Evolutionary conservation across 2,888 invertebrate species (phyloP).

Genomic region (Ceraclea dissimilis): DNA sequence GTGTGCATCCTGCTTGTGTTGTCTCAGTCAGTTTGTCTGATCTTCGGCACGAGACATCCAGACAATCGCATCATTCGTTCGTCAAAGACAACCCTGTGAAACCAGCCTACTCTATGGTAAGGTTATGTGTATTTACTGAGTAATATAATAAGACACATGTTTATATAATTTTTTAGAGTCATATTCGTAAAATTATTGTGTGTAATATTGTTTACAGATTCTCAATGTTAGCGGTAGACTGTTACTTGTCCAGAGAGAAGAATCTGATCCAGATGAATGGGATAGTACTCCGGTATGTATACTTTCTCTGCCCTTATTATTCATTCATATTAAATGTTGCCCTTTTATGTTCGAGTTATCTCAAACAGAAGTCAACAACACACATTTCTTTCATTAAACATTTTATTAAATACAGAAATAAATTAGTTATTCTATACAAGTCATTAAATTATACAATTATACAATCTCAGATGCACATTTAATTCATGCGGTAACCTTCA

Average conservation of each 20-base stretch:
- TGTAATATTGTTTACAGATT: conserved; percentile 40
- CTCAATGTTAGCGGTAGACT: conserved; percentile 94
- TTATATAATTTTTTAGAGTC: neutral
- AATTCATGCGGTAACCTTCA: too few species aligned
- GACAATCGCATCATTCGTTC: conserved; percentile 35
- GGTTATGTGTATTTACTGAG: too few species aligned
- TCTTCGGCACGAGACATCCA: conserved; percentile 65
- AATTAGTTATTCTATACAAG: too few species aligned
- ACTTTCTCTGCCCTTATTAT: neutral
- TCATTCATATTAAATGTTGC: too few species aligned
- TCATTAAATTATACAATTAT: too few species aligned
- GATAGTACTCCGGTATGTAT: conserved; percentile 48
- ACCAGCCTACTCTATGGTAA: conserved; percentile 25
- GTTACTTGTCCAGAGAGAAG: conserved; percentile 83
- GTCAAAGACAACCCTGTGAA: conserved; percentile 21
- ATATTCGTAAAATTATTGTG: neutral
- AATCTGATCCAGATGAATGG: conserved; percentile 45
- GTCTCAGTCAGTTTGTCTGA: conserved; percentile 88
- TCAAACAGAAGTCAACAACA: too few species aligned
- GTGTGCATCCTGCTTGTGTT: conserved; percentile 95
- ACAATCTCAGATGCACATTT: too few species aligned
- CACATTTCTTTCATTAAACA: too few species aligned
- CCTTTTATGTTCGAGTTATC: too few species aligned
- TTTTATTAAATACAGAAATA: too few species aligned
- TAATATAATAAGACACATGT: too few species aligned